Evolutionary conservation across 2,888 invertebrate species (phyloP).

Genomic region (Apamea sordens): DNA sequence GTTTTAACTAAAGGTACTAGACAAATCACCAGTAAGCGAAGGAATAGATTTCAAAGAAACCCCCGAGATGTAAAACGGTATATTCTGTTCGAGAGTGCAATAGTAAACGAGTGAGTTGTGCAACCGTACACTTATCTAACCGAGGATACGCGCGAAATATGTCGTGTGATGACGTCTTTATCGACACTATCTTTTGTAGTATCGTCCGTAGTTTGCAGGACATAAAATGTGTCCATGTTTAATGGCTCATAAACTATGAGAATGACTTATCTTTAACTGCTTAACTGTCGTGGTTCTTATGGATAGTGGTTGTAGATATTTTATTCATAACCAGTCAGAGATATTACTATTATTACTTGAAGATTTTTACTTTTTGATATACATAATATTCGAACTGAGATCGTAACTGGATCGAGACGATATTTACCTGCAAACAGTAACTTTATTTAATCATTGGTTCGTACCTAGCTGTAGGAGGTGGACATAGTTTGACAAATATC

Average conservation of each 20-base stretch:
- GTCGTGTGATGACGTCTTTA: slow-evolving; percentile 27
- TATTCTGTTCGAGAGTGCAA: slow-evolving; percentile 1
- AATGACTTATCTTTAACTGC: slow-evolving; percentile 1
- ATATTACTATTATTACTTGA: neutral
- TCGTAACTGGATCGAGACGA: neutral
- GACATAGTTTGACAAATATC: neutral
- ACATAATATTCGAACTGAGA: neutral
- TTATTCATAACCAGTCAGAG: neutral
- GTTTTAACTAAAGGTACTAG: neutral
- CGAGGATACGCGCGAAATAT: neutral
- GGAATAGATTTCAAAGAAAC: neutral
- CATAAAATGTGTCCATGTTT: slow-evolving; percentile 53
- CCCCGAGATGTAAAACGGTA: neutral
- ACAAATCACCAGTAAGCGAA: neutral
- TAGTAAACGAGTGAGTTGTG: slow-evolving; percentile 14
- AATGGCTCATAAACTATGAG: slow-evolving; percentile 46
- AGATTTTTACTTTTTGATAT: neutral
- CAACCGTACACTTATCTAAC: slow-evolving; percentile 7
- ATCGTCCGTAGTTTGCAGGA: slow-evolving; percentile 31
- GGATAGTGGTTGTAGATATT: neutral
- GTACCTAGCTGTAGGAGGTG: neutral
- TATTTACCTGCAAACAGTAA: too few relatives aligned
- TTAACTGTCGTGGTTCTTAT: neutral
- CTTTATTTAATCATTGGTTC: neutral
- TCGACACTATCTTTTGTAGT: slow-evolving; percentile 24